Conservation (phyloP, 2,888 invertebrate genomes). For the Drosophila niveifrons region DNA sequence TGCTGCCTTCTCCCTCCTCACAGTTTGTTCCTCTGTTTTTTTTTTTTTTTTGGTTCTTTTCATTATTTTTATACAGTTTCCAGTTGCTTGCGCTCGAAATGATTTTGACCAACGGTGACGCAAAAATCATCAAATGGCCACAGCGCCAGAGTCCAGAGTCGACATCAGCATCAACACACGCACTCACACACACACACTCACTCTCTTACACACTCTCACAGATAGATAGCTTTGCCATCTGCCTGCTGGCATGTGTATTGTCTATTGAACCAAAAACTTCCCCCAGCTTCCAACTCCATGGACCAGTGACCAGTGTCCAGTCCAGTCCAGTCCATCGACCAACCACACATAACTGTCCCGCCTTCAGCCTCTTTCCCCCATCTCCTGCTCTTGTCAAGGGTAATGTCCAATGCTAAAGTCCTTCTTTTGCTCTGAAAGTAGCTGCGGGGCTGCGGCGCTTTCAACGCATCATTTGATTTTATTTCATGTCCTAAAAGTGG, state of each 20-base stretch:
- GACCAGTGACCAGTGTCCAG: slow-evolving; percentile 20
- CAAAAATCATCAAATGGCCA: slow-evolving; percentile 78
- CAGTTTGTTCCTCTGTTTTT: slow-evolving; percentile 18
- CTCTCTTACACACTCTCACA: too few species aligned
- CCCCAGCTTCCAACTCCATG: neutral
- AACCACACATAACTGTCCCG: slow-evolving; percentile 48
- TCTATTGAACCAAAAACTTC: slow-evolving; percentile 76
- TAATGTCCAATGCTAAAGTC: slow-evolving; percentile 34
- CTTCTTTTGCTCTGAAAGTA: slow-evolving; percentile 53
- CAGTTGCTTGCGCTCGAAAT: slow-evolving; percentile 83
- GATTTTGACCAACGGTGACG: slow-evolving; percentile 81
- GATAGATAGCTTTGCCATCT: slow-evolving; percentile 11
- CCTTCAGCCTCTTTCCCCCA: slow-evolving; percentile 30
- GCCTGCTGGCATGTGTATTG: slow-evolving; percentile 56
- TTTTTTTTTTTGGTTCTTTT: slow-evolving; percentile 47
- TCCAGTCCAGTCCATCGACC: slow-evolving; percentile 27
- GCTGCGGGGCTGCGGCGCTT: slow-evolving; percentile 67
- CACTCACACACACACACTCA: neutral
- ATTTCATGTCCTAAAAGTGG: slow-evolving; percentile 79
- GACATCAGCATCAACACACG: slow-evolving; percentile 16
- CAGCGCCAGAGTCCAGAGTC: slow-evolving; percentile 10
- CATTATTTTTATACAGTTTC: slow-evolving; percentile 82
- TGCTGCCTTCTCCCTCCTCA: slow-evolving; percentile 8
- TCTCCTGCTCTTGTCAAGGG: slow-evolving; percentile 6
- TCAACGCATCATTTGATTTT: slow-evolving; percentile 82